Conservation (phyloP, 2,797 vertebrate genomes). For the Nyctibius grandis region DNA sequence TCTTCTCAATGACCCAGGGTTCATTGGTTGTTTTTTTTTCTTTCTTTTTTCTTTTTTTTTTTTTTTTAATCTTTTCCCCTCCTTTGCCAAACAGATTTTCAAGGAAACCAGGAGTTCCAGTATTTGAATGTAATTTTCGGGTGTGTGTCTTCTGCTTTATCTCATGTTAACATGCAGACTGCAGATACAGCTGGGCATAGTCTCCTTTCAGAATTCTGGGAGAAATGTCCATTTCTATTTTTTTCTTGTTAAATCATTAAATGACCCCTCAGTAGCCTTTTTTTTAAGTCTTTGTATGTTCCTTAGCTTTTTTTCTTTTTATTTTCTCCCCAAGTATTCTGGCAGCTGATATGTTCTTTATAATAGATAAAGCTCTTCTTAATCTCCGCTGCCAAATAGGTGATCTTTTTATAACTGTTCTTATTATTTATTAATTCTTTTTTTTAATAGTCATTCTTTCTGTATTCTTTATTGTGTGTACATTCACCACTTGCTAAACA, state of each 20-base stretch:
- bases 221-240: neutral
- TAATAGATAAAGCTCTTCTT: neutral
- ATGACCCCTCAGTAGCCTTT: neutral
- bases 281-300: neutral
- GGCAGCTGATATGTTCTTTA: neutral
- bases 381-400: neutral
- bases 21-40: neutral
- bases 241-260: neutral
- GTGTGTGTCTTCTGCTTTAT: neutral
- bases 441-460: neutral
- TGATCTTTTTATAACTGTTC: neutral
- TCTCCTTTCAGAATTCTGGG: neutral
- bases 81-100: neutral
- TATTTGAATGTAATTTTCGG: neutral
- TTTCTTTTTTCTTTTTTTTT: accelerated
- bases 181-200: neutral
- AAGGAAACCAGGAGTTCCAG: neutral
- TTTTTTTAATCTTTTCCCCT: neutral
- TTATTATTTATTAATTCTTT: neutral
- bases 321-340: neutral
- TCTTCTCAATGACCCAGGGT: neutral
- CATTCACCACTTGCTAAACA: neutral
- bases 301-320: neutral
- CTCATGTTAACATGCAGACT: neutral
- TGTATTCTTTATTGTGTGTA: neutral